Conservation (phyloP, 1,140 invertebrate genomes). For the Lithobius niger region DNA sequence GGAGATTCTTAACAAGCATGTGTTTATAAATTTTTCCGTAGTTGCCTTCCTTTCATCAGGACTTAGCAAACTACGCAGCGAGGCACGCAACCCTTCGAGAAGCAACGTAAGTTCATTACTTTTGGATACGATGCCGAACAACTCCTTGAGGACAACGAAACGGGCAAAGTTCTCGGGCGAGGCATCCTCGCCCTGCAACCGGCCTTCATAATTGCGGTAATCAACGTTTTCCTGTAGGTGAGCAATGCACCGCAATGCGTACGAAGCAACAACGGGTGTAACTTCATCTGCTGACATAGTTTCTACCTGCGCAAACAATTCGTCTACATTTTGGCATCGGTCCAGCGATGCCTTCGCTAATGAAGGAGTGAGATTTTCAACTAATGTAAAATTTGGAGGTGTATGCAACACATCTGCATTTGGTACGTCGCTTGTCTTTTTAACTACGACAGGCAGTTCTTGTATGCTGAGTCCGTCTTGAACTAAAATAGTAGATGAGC, state of each 20-base stretch:
- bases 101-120: conserved; percentile 20
- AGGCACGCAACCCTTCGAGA: conserved; percentile 30
- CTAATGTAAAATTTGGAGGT: neutral
- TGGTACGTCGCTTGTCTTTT: conserved; percentile 32
- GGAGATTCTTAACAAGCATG: conserved; percentile 42
- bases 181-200: too few species aligned
- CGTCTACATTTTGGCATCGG: conserved; percentile 22
- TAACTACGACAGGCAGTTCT: conserved; percentile 51
- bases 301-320: conserved; percentile 30
- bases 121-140: conserved; percentile 21
- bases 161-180: too few species aligned
- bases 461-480: conserved; percentile 51
- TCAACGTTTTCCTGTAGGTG: conserved; percentile 37
- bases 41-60: conserved; percentile 35
- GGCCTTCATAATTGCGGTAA: conserved; percentile 20
- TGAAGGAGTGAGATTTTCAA: neutral
- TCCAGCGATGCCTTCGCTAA: conserved; percentile 30
- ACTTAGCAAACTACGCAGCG: conserved; percentile 31
- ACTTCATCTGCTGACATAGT: conserved; percentile 36
- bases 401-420: neutral
- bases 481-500: conserved; percentile 41
- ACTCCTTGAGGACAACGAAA: too few species aligned
- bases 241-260: conserved; percentile 38
- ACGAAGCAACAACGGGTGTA: conserved; percentile 36
- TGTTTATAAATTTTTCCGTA: conserved; percentile 42